These are phyloP conservation scores for Channa maculata DNA, from an alignment of 2,113 vertebrate species.

Conservation along the genomic window DNA sequence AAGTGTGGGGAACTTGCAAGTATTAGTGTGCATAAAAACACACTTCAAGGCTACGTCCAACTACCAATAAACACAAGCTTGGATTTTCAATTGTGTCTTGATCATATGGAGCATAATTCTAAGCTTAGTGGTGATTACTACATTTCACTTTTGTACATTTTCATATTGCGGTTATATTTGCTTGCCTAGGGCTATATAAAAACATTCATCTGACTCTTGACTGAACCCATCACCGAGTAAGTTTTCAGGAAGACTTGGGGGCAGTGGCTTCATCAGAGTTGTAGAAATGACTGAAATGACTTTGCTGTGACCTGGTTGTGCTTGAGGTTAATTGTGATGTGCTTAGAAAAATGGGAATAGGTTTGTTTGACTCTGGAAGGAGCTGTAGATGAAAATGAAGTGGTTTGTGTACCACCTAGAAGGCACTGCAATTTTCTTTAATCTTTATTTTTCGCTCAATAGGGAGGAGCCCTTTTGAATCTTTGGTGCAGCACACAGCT, in stretches of 20 bases:
- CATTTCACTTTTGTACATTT: conserved; percentile 33
- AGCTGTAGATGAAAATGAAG: conserved; percentile 60
- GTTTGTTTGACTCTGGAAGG: conserved; percentile 65
- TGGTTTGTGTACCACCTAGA: conserved; percentile 62
- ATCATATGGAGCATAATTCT: conserved; percentile 26
- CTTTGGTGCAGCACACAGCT: conserved; percentile 38
- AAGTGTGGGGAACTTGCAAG: conserved; percentile 15
- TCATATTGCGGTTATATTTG: conserved; percentile 54
- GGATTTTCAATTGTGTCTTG: conserved; percentile 11
- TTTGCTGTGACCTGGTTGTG: conserved; percentile 58
- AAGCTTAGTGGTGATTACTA: conserved; percentile 29
- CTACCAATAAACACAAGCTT: conserved; percentile 7
- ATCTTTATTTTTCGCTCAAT: conserved; percentile 73
- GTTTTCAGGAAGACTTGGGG: conserved; percentile 55
- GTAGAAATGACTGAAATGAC: conserved; percentile 67
- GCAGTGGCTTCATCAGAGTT: conserved; percentile 68
- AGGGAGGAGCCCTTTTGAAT: conserved; percentile 60
- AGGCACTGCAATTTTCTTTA: conserved; percentile 65
- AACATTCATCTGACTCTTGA: conserved; percentile 54
- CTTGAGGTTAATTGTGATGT: conserved; percentile 82
- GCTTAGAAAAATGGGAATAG: conserved; percentile 57
- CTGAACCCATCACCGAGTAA: conserved; percentile 51
- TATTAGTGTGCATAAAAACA: conserved; percentile 15
- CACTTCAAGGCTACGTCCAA: conserved; percentile 16
- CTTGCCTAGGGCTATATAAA: conserved; percentile 44